Conservation (phyloP, 2,113 vertebrate species). For the Melozone crissalis region DNA sequence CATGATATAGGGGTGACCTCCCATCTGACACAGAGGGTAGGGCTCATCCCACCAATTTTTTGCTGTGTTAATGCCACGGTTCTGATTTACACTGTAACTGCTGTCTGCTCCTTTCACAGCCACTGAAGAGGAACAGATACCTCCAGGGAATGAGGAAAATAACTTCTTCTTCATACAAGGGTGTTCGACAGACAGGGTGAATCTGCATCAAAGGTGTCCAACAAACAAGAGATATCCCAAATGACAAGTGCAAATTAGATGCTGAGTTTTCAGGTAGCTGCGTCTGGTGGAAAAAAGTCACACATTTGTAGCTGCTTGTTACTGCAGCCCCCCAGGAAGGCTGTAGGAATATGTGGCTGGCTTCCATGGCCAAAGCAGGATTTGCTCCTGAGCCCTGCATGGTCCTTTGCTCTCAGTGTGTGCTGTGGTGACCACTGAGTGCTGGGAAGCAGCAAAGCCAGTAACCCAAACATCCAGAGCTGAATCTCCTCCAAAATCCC, state of each 20-base stretch:
- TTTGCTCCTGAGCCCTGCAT: neutral
- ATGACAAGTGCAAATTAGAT: slow-evolving; percentile 29
- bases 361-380: neutral
- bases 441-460: neutral
- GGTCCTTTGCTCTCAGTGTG: neutral
- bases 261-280: neutral
- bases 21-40: neutral
- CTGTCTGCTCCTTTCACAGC: neutral
- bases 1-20: neutral
- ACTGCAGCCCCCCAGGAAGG: neutral
- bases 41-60: slow-evolving; percentile 2
- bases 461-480: neutral
- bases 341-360: neutral
- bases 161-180: neutral
- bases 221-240: neutral
- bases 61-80: neutral
- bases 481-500: neutral
- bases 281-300: neutral
- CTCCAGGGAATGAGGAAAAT: neutral
- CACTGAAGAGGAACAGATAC: neutral
- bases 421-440: neutral
- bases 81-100: neutral
- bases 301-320: neutral
- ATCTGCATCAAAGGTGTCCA: neutral
- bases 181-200: neutral